A percentile compares a stretch with the other conserved stretches of the same genome.
Conservation (phyloP, 2,113 vertebrate species). For the Narcine bancroftii region DNA sequence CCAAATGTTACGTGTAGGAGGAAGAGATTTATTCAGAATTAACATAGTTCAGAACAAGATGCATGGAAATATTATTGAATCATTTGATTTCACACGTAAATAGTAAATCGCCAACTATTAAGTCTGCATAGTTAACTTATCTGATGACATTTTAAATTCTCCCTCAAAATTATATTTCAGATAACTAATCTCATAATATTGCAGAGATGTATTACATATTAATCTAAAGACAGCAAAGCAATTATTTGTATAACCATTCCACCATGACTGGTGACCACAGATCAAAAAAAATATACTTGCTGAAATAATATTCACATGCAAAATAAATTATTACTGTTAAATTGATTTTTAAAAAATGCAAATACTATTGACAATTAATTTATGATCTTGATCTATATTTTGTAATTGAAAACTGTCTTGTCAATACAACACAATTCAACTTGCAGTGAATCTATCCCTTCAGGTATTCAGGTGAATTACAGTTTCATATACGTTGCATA, state of each 20-base stretch:
- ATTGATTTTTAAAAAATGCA: background rate
- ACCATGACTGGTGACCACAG: background rate
- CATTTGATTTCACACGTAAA: background rate
- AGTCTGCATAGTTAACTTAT: background rate
- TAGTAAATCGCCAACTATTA: background rate
- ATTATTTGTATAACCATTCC: background rate
- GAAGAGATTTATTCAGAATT: background rate
- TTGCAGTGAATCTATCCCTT: background rate
- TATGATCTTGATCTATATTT: background rate
- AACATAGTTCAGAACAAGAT: background rate
- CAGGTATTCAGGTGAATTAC: background rate
- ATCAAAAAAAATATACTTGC: background rate
- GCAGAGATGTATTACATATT: background rate
- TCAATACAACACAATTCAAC: background rate
- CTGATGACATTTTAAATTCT: background rate
- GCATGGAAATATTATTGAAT: background rate
- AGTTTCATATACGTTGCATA: background rate
- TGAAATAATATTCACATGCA: background rate
- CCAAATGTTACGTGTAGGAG: background rate
- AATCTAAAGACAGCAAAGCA: background rate
- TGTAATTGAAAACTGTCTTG: background rate
- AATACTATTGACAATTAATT: background rate
- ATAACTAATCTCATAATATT: background rate
- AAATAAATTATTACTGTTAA: conserved; percentile 5
- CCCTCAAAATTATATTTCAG: background rate